Evolutionary conservation across 1,140 invertebrate species (phyloP).

Genomic region (Ostrea denselamellosa): DNA sequence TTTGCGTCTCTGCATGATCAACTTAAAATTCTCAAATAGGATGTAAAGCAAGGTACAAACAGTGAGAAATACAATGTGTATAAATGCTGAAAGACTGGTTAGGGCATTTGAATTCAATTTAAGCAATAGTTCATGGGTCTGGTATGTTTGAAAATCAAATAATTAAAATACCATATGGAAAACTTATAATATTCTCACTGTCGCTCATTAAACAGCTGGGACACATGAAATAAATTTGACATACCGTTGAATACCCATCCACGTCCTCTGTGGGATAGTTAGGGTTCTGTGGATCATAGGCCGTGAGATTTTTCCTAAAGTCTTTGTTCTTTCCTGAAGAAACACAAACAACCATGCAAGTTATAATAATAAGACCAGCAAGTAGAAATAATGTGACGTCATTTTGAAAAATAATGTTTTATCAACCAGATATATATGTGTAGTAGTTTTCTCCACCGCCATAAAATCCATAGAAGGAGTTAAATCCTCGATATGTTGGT

Average conservation of each 20-base stretch:
- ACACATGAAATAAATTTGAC: background rate
- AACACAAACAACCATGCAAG: background rate
- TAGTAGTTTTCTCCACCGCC: constrained; percentile 30
- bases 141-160: too few species aligned
- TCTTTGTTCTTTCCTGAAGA: background rate
- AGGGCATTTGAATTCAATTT: too few species aligned
- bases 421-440: background rate
- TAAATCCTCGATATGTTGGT: constrained; percentile 24
- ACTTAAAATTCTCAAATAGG: too few species aligned
- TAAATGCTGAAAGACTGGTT: too few species aligned
- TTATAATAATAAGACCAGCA: too few species aligned
- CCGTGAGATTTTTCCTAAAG: background rate
- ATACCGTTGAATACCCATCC: background rate
- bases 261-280: background rate
- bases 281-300: background rate
- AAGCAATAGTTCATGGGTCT: too few species aligned
- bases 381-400: too few species aligned
- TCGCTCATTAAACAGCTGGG: background rate
- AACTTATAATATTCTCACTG: too few species aligned
- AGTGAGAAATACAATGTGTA: too few species aligned
- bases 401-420: background rate
- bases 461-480: constrained; percentile 29
- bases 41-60: too few species aligned
- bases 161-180: too few species aligned
- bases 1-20: too few species aligned